These are phyloP conservation scores for Meda fulgida DNA, from an alignment of 2,797 vertebrate species.

Conservation along the genomic window DNA sequence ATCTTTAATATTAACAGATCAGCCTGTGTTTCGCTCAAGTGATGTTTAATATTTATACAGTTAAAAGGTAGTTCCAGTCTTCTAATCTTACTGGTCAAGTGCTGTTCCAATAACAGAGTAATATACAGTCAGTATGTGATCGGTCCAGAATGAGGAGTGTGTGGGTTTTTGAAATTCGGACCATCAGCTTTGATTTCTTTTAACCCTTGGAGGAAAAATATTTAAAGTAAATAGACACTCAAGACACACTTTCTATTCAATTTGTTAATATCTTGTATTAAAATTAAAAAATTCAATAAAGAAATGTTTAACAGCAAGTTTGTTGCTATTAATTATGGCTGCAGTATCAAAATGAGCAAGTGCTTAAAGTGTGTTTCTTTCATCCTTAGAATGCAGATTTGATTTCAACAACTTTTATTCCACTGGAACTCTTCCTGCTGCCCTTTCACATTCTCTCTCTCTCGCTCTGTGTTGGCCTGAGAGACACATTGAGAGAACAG, in stretches of 20 bases:
- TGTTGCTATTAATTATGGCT: neutral
- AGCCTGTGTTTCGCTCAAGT: neutral
- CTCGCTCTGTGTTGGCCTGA: neutral
- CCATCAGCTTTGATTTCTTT: neutral
- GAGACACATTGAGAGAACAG: constrained; percentile 22
- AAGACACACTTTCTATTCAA: no score
- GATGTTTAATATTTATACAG: neutral
- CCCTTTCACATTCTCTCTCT: neutral
- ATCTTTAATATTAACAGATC: neutral
- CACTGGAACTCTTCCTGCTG: neutral
- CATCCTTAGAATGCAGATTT: neutral
- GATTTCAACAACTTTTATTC: neutral
- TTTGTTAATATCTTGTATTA: neutral
- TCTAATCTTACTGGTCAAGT: neutral
- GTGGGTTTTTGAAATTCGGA: neutral
- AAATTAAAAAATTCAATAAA: neutral
- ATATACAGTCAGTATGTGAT: no score
- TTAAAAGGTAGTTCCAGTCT: neutral
- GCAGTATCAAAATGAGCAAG: neutral
- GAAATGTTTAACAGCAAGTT: neutral
- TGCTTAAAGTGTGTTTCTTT: neutral
- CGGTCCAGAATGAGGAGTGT: neutral
- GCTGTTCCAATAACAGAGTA: neutral
- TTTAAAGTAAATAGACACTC: neutral
- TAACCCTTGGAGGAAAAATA: neutral